Percentiles rank a stretch among this genome's conserved stretches.
These are phyloP conservation scores for Drosophila pseudoananassae DNA, from an alignment of 1,140 invertebrate genomes.

Conservation along the genomic window DNA sequence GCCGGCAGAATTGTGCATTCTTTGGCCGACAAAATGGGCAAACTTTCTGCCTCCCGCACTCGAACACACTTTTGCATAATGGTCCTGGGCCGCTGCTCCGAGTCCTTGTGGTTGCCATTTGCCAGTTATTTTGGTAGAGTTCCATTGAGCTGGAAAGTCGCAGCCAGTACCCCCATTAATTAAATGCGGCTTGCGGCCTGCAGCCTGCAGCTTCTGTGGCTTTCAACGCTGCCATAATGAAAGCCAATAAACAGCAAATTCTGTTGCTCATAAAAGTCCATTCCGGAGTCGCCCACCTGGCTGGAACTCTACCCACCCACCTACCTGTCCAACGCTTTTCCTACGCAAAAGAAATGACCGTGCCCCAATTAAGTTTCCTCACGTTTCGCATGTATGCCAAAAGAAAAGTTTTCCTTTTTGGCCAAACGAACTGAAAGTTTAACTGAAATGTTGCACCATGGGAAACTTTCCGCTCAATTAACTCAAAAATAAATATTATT, in stretches of 20 bases:
- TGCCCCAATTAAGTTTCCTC: slow-evolving; percentile 72
- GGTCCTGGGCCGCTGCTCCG: slow-evolving; percentile 4
- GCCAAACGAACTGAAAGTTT: slow-evolving; percentile 65
- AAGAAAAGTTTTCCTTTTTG: slow-evolving; percentile 46
- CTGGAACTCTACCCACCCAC: not conserved
- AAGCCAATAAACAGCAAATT: slow-evolving; percentile 62
- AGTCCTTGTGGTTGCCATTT: slow-evolving; percentile 10
- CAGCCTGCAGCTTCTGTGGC: slow-evolving; percentile 35
- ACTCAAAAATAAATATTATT: not conserved
- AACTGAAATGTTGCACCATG: slow-evolving; percentile 31
- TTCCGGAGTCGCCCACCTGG: slow-evolving; percentile 20
- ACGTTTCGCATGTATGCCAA: slow-evolving; percentile 67
- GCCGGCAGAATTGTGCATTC: slow-evolving; percentile 25
- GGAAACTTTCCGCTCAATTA: not conserved
- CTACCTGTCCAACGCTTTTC: not conserved
- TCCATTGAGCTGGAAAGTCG: slow-evolving; percentile 37
- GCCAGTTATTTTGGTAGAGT: slow-evolving; percentile 20
- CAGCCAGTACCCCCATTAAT: slow-evolving; percentile 49
- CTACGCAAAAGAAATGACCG: slow-evolving; percentile 11
- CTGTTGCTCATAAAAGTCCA: slow-evolving; percentile 58
- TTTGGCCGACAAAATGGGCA: slow-evolving; percentile 28
- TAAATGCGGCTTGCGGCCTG: slow-evolving; percentile 58
- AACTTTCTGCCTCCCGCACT: slow-evolving; percentile 28
- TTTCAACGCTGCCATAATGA: slow-evolving; percentile 51
- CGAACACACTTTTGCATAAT: slow-evolving; percentile 37